Evolutionary conservation across 1,140 invertebrate species (phyloP).

Genomic region (Cotesia glomerata): DNA sequence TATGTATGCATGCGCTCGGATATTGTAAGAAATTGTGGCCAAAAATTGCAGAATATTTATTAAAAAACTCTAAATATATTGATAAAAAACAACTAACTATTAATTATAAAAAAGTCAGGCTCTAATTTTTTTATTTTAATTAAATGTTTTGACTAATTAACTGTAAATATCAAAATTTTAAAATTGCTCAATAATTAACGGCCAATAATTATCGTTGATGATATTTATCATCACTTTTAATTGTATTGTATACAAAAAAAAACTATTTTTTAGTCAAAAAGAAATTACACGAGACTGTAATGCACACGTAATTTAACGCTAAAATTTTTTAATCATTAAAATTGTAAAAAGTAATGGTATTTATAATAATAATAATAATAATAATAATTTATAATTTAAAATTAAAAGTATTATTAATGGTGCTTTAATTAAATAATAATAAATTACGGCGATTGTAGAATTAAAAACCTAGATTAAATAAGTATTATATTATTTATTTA

Average conservation of each 20-base stretch:
- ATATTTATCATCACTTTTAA: background rate
- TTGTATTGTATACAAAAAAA: background rate
- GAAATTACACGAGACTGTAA: background rate
- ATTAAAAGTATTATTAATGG: background rate
- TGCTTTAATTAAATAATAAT: background rate
- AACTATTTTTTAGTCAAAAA: background rate
- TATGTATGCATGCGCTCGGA: background rate
- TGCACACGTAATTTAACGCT: background rate
- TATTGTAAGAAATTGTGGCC: background rate
- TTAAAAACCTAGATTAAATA: background rate
- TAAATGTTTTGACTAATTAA: background rate
- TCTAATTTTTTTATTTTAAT: background rate
- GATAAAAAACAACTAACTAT: too few relatives aligned
- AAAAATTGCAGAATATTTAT: background rate
- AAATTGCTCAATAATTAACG: background rate
- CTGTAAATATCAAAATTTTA: background rate
- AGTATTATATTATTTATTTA: background rate
- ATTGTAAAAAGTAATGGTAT: background rate
- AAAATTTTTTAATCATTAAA: background rate
- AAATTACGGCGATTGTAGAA: background rate
- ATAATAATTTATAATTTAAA: background rate
- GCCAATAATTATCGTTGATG: background rate
- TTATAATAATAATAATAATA: background rate
- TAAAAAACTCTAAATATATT: too few relatives aligned
- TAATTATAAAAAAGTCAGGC: background rate